Percentiles rank a stretch among this genome's conserved stretches.
Evolutionary conservation across 1,140 invertebrate species (phyloP).

Genomic region (Tachypleus tridentatus): DNA sequence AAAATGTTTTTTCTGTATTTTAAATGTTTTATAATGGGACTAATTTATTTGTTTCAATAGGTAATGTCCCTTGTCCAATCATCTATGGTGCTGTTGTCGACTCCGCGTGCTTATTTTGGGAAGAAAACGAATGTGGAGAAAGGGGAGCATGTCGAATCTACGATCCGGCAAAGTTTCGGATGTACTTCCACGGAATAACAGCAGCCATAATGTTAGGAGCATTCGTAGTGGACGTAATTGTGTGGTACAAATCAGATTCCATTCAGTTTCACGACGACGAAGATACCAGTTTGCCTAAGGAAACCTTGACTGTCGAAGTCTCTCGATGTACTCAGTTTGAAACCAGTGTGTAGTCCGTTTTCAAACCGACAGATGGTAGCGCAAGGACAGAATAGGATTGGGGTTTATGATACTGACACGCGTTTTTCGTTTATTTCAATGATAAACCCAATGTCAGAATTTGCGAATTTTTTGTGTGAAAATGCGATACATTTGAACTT

Average conservation of each 20-base stretch:
- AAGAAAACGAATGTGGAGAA: conserved; percentile 56
- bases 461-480: too few relatives aligned
- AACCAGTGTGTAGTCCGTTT: too few relatives aligned
- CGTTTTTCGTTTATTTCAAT: too few relatives aligned
- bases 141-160: conserved; percentile 71
- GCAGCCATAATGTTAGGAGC: conserved; percentile 64
- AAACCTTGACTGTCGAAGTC: too few relatives aligned
- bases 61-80: conserved; percentile 82
- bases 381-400: too few relatives aligned
- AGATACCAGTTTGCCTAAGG: background rate
- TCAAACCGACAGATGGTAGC: too few relatives aligned
- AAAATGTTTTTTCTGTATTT: too few relatives aligned
- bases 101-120: conserved; percentile 78
- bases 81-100: conserved; percentile 84
- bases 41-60: conserved; percentile 30
- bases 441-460: too few relatives aligned
- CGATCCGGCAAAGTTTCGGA: conserved; percentile 65
- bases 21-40: too few relatives aligned
- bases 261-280: conserved; percentile 52
- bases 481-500: too few relatives aligned
- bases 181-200: conserved; percentile 78
- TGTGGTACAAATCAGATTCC: conserved; percentile 68
- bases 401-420: too few relatives aligned
- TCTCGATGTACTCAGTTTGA: too few relatives aligned
- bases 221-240: conserved; percentile 64